These are phyloP conservation scores for Mercenaria mercenaria DNA, from an alignment of 1,140 invertebrate genomes.

Conservation along the genomic window DNA sequence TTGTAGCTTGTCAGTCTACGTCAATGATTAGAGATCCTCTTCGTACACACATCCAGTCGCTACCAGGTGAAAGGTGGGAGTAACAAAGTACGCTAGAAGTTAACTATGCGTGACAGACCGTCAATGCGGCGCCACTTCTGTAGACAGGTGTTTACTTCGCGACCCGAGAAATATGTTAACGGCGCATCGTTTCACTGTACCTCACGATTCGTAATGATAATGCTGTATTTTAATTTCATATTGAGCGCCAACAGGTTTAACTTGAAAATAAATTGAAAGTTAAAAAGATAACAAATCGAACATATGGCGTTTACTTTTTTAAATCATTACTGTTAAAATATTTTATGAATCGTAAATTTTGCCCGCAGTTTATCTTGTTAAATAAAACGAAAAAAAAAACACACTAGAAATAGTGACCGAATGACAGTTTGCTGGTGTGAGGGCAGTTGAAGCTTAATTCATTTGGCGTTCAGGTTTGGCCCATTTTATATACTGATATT, in stretches of 20 bases:
- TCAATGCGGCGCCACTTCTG: slow-evolving; percentile 39
- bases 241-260: slow-evolving; percentile 21
- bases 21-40: background rate
- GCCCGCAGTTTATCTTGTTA: too few species aligned
- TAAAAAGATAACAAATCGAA: background rate
- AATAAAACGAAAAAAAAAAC: too few species aligned
- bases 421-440: too few species aligned
- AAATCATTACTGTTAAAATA: too few species aligned
- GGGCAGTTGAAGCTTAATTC: too few species aligned
- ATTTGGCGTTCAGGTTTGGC: too few species aligned
- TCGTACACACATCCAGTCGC: background rate
- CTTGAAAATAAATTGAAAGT: background rate
- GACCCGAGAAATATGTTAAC: slow-evolving; percentile 41
- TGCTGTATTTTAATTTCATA: slow-evolving; percentile 30
- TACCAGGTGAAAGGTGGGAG: slow-evolving; percentile 55
- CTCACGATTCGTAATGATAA: background rate
- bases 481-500: too few species aligned
- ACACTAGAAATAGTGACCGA: too few species aligned
- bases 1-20: background rate
- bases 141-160: slow-evolving; percentile 62
- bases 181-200: slow-evolving; percentile 47
- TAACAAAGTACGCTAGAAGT: slow-evolving; percentile 47
- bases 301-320: slow-evolving; percentile 1
- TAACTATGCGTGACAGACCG: slow-evolving; percentile 61
- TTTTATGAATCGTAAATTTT: too few species aligned